phyloP scores from a whole-genome alignment of 2,888 invertebrate genomes.

The Syrista parreyssii region DNA sequence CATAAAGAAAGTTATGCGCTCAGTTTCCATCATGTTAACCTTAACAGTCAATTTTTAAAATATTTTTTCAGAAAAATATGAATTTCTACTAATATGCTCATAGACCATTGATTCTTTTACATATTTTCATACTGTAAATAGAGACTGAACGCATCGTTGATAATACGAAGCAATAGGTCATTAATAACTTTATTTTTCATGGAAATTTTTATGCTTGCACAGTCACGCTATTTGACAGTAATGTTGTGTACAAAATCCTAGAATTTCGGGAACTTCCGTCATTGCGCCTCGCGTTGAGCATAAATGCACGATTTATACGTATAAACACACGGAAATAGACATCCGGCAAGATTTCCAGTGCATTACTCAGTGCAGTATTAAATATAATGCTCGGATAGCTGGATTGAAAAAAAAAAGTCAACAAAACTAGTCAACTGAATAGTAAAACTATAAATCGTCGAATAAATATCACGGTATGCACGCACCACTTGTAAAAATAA shows the following conservation, averaged over 20 bases:
- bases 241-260: not conserved
- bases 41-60: not conserved
- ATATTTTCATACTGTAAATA: not conserved
- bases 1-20: not conserved
- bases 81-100: not conserved
- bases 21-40: not conserved
- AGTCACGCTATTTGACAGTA: not conserved
- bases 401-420: not conserved
- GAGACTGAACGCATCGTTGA: not conserved
- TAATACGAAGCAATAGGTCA: not conserved
- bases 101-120: not conserved
- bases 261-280: not conserved
- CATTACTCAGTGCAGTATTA: not conserved
- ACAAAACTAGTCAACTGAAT: not conserved
- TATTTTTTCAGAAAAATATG: not conserved
- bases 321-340: not conserved
- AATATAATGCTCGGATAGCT: not conserved
- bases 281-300: not conserved
- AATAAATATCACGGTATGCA: not conserved
- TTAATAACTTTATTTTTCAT: not conserved
- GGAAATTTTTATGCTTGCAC: not conserved
- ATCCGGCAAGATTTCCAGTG: not conserved
- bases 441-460: not conserved
- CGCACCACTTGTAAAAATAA: not conserved
- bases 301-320: not conserved